These are phyloP conservation scores for Kryphioiulus occultus DNA, from an alignment of 2,888 invertebrate species.

Conservation along the genomic window DNA sequence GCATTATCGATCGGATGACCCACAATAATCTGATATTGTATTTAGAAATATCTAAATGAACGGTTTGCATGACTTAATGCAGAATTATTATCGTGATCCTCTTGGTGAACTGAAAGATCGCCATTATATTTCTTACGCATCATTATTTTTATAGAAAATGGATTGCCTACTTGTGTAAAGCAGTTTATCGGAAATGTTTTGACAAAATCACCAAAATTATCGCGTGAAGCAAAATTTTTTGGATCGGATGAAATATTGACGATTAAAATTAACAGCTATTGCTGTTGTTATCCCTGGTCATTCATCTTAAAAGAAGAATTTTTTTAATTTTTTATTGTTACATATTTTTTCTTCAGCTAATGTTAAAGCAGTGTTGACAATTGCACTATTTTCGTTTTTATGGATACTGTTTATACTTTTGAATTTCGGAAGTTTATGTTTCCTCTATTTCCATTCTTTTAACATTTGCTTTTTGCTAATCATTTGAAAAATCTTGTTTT, in stretches of 20 bases:
- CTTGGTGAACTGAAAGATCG: background rate
- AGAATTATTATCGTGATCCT: background rate
- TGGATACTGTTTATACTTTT: background rate
- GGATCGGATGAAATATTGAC: too few species aligned
- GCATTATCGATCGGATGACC: background rate
- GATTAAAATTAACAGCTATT: too few species aligned
- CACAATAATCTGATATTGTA: background rate
- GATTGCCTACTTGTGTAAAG: background rate
- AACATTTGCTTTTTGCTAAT: background rate
- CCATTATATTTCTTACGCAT: background rate
- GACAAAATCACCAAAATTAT: background rate
- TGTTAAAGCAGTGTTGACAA: too few species aligned
- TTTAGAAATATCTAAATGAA: background rate
- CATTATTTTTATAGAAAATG: background rate
- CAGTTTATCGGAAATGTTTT: background rate
- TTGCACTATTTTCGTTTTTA: background rate
- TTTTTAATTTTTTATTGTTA: too few species aligned
- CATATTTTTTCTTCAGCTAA: too few species aligned
- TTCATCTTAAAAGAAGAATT: too few species aligned
- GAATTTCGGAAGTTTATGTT: background rate
- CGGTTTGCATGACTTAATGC: background rate
- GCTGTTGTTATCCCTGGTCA: too few species aligned
- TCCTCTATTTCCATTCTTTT: background rate
- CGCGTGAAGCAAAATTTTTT: background rate
- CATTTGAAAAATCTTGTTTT: conserved; percentile 7